Base-by-base conservation (phyloP, 2,797 vertebrate species). In the Saguinus oedipus region DNA sequence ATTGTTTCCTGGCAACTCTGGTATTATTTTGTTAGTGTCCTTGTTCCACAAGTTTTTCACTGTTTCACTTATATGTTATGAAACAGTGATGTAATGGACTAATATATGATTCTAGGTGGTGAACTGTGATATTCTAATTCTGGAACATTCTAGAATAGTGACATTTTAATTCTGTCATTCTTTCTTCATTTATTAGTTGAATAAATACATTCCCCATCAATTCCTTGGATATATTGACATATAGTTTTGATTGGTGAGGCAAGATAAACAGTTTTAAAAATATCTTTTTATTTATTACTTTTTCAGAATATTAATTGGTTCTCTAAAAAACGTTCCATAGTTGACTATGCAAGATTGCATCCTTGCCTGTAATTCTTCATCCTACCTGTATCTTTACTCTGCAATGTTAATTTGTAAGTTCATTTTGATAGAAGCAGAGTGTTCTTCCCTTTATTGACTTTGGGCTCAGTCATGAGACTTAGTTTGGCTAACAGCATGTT, bases 301-400 rank as follows among this genome's bases (percentile, higher is more conserved):
- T 88, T 97, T 91, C 42, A 78, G 39, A 92, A 14, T 85, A 83
- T 59, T 89, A 72, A 9, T n/a, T 72, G 50, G 22, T 82, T 68
- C 42, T 88, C 30, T 55, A 68, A 48, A 82, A 96, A 92, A n/a
- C 9, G 3, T 57, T n/a, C 4, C 27, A 57, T 1, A 64, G 27
- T 1, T 81, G 3, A 50, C 30, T 53, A 5, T 46, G 24, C 15
- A 7, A 59, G 19, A 76, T 36, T 93, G 39, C 48, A 74, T 74
- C 50, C 44, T 42, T 44, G 44, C 57, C 53, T 15, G 59, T 39
- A 74, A 19, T 85, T 76, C 44, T 72, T 88, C 26, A 42, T 42
- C 12, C 4, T 57, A 24, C 33, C 26, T 81, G 24, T 88, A 42
- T 76, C 39, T 68, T 30, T 1, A 64, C 80, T 14, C 14, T 84